phyloP scores from a whole-genome alignment of 2,113 vertebrate genomes.

The Phyllostomus discolor region DNA sequence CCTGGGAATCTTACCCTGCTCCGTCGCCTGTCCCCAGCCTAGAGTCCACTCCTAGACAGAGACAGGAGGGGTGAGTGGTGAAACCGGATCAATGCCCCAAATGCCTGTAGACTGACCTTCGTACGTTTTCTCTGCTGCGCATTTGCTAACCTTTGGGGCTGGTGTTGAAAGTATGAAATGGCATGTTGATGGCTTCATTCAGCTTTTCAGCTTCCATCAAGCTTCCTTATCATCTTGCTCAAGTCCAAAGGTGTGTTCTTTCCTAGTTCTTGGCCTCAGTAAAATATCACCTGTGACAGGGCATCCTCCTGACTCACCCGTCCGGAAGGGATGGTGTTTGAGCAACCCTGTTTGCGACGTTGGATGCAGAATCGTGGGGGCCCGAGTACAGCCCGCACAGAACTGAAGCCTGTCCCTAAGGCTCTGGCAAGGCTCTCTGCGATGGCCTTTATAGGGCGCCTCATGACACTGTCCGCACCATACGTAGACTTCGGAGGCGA shows the following conservation, averaged over 20 bases:
- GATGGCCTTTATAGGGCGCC: neutral
- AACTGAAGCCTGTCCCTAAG: neutral
- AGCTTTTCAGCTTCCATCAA: neutral
- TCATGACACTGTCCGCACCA: neutral
- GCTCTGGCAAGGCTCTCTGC: neutral
- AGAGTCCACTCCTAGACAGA: neutral
- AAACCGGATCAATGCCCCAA: neutral
- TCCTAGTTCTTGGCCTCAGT: neutral
- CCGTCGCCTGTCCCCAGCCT: neutral
- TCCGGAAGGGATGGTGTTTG: neutral
- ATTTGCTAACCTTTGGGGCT: neutral
- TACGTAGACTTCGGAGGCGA: neutral
- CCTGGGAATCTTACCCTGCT: neutral
- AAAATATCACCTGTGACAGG: neutral
- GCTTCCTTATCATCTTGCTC: neutral
- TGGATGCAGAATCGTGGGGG: neutral
- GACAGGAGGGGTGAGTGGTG: neutral
- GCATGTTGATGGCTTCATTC: neutral
- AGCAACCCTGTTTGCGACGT: neutral
- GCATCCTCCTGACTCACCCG: neutral
- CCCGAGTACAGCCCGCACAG: neutral
- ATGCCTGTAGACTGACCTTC: neutral
- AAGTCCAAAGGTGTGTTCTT: slow-evolving; percentile 29
- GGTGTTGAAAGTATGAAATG: neutral
- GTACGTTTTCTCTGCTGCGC: neutral